A percentile compares a stretch with the other conserved stretches of the same genome.
Conservation (phyloP, 2,797 vertebrate species). For the Malacoctenus gilli region DNA sequence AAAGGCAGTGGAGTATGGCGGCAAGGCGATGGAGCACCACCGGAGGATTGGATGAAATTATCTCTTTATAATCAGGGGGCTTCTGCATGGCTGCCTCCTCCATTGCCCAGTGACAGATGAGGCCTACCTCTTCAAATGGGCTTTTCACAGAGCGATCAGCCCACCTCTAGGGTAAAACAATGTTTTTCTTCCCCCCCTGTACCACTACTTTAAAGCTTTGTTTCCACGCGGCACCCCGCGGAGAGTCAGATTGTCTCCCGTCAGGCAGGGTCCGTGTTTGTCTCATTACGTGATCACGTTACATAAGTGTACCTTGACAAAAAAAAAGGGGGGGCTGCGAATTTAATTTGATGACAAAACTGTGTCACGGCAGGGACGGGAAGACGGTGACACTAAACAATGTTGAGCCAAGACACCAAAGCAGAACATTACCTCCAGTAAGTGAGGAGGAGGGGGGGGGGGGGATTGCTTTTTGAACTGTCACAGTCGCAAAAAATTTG, state of each 20-base stretch:
- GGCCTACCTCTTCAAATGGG: constrained; percentile 76
- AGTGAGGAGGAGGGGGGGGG: constrained; percentile 37
- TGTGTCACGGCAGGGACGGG: constrained; percentile 16
- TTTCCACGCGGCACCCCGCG: constrained; percentile 47
- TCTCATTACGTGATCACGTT: constrained; percentile 60
- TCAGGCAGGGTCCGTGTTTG: constrained; percentile 54
- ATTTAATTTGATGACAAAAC: constrained; percentile 62
- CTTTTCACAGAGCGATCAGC: constrained; percentile 69
- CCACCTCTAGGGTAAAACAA: constrained; percentile 76
- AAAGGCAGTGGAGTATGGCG: constrained; percentile 75
- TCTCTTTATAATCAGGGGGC: constrained; percentile 80
- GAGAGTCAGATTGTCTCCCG: constrained; percentile 45
- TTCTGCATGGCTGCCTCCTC: constrained; percentile 78
- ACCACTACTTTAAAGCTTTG: constrained; percentile 70
- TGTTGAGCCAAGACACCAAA: constrained; percentile 34
- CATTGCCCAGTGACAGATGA: constrained; percentile 78
- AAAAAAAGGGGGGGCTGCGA: constrained; percentile 27
- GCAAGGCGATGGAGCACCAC: constrained; percentile 73
- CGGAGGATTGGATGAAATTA: constrained; percentile 77
- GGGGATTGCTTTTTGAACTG: constrained; percentile 51
- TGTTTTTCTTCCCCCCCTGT: constrained; percentile 67
- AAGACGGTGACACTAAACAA: constrained; percentile 36
- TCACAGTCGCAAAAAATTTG: constrained; percentile 57
- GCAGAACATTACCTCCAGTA: constrained; percentile 31
- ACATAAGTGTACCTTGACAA: constrained; percentile 58